These are phyloP conservation scores for Carduelis carduelis DNA, from an alignment of 2,797 vertebrate species.

Conservation along the genomic window DNA sequence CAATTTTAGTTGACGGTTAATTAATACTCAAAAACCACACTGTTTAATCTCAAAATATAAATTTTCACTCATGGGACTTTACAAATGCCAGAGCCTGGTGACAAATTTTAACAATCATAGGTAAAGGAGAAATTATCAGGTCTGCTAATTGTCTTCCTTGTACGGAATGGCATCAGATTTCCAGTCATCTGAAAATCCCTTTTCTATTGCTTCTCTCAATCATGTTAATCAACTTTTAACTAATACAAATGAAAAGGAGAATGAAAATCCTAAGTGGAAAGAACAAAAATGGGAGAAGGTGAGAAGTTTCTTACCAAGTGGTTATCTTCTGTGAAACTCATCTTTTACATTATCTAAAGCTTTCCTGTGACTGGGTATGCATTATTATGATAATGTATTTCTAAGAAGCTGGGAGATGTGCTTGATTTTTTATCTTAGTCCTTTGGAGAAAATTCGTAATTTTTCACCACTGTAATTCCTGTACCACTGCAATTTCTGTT, in stretches of 20 bases:
- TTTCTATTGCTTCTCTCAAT: neutral
- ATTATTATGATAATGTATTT: neutral
- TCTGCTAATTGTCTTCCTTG: neutral
- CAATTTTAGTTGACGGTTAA: neutral
- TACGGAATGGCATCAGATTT: neutral
- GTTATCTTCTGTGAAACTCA: neutral
- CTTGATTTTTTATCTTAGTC: neutral
- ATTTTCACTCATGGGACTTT: neutral
- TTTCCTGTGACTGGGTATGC: neutral
- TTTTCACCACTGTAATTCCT: neutral
- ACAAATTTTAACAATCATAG: neutral
- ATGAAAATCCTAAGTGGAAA: neutral
- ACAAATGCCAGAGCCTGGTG: neutral
- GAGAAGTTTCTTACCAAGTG: neutral
- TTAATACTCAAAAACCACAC: neutral
- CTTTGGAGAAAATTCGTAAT: neutral
- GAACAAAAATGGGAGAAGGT: neutral
- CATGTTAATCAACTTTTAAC: neutral
- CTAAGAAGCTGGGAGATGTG: neutral
- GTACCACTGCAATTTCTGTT: neutral
- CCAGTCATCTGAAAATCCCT: neutral
- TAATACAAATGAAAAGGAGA: neutral
- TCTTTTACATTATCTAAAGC: neutral
- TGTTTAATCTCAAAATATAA: neutral
- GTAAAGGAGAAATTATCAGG: neutral